Evolutionary conservation across 2,113 vertebrate genomes (phyloP).

Genomic region (Leptodactylus fuscus): DNA sequence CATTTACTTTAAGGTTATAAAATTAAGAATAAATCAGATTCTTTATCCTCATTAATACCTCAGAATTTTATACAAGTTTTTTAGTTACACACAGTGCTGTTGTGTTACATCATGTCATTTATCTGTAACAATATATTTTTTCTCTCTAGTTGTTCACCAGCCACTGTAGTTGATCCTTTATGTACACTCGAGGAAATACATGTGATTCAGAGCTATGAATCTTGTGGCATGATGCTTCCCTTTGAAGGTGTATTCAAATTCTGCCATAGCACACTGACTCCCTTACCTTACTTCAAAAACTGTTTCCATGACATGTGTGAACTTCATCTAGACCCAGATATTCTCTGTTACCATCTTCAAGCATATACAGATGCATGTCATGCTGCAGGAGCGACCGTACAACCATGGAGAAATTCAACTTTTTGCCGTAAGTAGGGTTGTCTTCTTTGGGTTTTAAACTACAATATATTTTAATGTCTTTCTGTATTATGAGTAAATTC

Average conservation of each 20-base stretch:
- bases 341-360: constrained; percentile 68
- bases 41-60: no score
- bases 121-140: no score
- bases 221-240: constrained; percentile 46
- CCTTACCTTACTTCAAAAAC: constrained; percentile 61
- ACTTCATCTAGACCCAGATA: constrained; percentile 56
- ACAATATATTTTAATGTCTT: neutral
- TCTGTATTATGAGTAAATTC: neutral
- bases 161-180: no score
- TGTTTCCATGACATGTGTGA: constrained; percentile 71
- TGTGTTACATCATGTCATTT: no score
- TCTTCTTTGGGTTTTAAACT: neutral
- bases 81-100: no score
- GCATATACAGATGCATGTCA: constrained; percentile 68
- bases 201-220: no score
- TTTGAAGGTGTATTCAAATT: constrained; percentile 64
- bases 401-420: constrained; percentile 68
- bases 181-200: no score
- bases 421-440: constrained; percentile 68
- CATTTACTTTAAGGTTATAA: neutral
- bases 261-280: constrained; percentile 62
- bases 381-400: constrained; percentile 60
- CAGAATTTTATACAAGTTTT: no score
- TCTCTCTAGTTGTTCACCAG: no score
- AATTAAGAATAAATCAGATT: no score